Conservation (phyloP, 2,888 invertebrate genomes). For the Lasioglossum marginatum region DNA sequence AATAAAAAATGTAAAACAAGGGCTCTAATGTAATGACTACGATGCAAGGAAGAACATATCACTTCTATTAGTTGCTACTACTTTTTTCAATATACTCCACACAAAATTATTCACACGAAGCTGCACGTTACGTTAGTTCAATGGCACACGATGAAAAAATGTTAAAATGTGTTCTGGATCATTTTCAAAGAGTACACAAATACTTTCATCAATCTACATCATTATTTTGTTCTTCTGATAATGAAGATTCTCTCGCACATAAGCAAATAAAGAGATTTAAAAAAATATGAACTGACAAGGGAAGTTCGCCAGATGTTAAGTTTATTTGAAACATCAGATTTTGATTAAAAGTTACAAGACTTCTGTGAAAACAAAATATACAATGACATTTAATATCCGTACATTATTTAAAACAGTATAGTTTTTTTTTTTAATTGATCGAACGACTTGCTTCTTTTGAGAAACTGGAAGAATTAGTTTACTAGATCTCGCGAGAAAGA, state of each 20-base stretch:
- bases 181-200: not conserved
- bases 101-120: not conserved
- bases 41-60: constrained; percentile 9
- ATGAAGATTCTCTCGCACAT: not conserved
- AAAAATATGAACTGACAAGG: not conserved
- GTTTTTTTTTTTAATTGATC: not conserved
- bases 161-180: not conserved
- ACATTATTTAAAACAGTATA: not conserved
- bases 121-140: not conserved
- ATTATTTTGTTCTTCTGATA: not conserved
- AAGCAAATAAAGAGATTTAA: not conserved
- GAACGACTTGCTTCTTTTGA: not conserved
- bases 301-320: not conserved
- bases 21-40: not conserved
- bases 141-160: not conserved
- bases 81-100: not conserved
- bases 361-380: not conserved
- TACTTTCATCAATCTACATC: not conserved
- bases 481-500: too few species aligned
- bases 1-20: not conserved
- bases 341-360: not conserved
- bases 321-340: not conserved
- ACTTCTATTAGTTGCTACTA: not conserved
- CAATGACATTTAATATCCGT: not conserved
- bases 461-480: not conserved